Conservation (phyloP, 2,888 invertebrate species). For the Gortyna flavago region DNA sequence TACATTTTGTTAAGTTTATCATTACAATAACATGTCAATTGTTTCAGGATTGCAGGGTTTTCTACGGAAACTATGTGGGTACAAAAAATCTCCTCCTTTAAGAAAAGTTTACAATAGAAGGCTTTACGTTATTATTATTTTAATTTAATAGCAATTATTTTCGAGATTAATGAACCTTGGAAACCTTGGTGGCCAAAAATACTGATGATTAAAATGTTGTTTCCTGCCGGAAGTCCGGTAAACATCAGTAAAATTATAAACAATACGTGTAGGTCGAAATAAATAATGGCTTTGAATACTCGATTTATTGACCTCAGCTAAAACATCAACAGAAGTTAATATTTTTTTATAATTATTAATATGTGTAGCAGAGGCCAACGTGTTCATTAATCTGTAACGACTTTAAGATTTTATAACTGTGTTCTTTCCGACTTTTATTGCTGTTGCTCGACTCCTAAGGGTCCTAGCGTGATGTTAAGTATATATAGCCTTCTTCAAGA, state of each 20-base stretch:
- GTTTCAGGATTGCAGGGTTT: background rate
- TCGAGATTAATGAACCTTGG: background rate
- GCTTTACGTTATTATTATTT: background rate
- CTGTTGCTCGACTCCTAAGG: background rate
- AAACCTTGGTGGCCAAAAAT: background rate
- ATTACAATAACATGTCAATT: background rate
- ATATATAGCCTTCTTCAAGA: background rate
- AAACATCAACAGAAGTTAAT: background rate
- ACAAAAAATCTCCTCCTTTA: background rate
- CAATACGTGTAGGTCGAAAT: background rate
- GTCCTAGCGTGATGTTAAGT: background rate
- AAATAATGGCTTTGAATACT: conserved; percentile 7
- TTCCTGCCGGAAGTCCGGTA: conserved; percentile 25
- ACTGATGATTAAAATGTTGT: conserved; percentile 8
- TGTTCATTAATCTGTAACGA: background rate
- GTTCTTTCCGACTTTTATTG: background rate
- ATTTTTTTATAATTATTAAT: background rate
- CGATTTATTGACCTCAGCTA: conserved; percentile 22
- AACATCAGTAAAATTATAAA: conserved; percentile 15
- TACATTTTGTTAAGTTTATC: background rate
- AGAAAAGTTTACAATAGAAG: background rate
- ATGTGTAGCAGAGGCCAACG: conserved; percentile 2
- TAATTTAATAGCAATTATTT: background rate
- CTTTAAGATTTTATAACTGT: background rate
- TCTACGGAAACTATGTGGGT: background rate